Conservation (phyloP, 2,113 vertebrate species). For the Myotis yumanensis region DNA sequence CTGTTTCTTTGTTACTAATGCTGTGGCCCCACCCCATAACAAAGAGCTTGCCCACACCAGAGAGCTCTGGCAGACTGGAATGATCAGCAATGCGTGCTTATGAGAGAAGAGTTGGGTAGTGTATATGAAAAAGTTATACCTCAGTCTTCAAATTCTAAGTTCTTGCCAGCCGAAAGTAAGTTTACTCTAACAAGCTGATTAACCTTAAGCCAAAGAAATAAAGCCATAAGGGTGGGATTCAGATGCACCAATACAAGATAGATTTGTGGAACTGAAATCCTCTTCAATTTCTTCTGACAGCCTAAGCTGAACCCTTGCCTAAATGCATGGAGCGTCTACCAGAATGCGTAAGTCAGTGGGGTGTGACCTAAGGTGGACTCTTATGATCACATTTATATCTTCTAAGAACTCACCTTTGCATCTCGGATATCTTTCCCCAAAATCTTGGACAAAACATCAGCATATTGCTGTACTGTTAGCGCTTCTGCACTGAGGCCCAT, state of each 20-base stretch:
- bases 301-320: neutral
- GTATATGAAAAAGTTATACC: neutral
- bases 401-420: slow-evolving; percentile 60
- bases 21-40: too few relatives aligned
- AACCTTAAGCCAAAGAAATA: neutral
- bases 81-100: neutral
- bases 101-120: too few relatives aligned
- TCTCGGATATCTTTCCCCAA: slow-evolving; percentile 66
- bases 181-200: neutral
- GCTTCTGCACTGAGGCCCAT: slow-evolving; percentile 68
- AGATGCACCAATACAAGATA: neutral
- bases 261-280: neutral
- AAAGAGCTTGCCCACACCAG: too few relatives aligned
- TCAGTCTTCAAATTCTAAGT: neutral
- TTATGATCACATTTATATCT: neutral
- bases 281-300: neutral
- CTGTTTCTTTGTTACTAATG: too few relatives aligned
- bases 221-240: neutral
- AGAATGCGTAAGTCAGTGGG: neutral
- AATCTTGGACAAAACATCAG: slow-evolving; percentile 61
- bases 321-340: neutral
- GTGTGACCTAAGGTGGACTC: neutral
- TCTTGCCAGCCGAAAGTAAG: neutral
- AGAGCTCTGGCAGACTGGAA: neutral
- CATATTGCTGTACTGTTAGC: slow-evolving; percentile 55